phyloP scores from a whole-genome alignment of 2,888 invertebrate genomes.

The Phalera bucephala region DNA sequence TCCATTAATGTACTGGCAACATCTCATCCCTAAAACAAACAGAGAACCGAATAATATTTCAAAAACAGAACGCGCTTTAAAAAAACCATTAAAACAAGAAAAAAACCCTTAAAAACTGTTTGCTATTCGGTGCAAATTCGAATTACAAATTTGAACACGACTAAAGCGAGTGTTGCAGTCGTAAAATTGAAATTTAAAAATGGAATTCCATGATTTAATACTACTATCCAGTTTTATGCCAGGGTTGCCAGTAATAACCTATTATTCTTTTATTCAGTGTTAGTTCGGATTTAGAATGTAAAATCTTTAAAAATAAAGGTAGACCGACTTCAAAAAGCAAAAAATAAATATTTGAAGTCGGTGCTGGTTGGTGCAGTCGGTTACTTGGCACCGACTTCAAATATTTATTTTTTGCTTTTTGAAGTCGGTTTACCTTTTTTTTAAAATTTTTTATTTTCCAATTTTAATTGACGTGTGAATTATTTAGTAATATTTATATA shows the following conservation, averaged over 20 bases:
- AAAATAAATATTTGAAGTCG: too few relatives aligned
- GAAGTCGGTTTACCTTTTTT: too few relatives aligned
- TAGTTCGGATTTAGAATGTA: slow-evolving; percentile 3
- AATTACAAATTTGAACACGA: slow-evolving; percentile 41
- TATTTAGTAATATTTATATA: too few relatives aligned
- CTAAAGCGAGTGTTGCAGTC: slow-evolving; percentile 37
- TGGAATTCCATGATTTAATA: slow-evolving; percentile 33
- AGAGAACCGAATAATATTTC: slow-evolving; percentile 6
- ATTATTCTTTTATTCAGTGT: slow-evolving; percentile 28
- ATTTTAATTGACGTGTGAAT: too few relatives aligned
- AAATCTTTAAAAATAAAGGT: too few relatives aligned
- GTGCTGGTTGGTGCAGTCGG: too few relatives aligned
- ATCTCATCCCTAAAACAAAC: slow-evolving; percentile 24
- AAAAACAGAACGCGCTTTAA: slow-evolving; percentile 18
- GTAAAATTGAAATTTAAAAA: slow-evolving; percentile 38
- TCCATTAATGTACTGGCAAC: too few relatives aligned
- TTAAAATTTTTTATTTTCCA: too few relatives aligned
- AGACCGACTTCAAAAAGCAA: too few relatives aligned
- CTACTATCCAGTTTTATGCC: slow-evolving; percentile 21
- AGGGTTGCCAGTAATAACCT: slow-evolving; percentile 22
- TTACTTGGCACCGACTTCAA: too few relatives aligned
- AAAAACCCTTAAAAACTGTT: slow-evolving; percentile 32
- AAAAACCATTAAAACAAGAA: neutral
- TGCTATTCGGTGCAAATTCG: slow-evolving; percentile 35
- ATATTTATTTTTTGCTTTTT: too few relatives aligned